phyloP scores from a whole-genome alignment of 2,797 vertebrate species.

The Melopsittacus undulatus region DNA sequence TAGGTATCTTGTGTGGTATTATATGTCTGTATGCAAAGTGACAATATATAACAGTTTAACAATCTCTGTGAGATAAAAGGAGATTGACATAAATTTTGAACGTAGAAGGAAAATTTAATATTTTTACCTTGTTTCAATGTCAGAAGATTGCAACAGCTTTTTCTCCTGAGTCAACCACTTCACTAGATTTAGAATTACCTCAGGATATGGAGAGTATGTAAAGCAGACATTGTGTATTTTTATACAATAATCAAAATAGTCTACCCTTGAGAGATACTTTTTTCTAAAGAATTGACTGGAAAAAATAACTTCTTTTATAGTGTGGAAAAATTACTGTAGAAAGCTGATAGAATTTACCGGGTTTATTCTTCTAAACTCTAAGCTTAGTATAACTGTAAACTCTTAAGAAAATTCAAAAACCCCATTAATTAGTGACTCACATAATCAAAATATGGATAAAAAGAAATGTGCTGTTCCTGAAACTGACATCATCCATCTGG shows the following conservation, averaged over 20 bases:
- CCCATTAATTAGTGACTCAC: not conserved
- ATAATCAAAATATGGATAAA: not conserved
- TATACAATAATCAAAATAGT: constrained; percentile 24
- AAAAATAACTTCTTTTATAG: not conserved
- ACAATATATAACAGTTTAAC: not conserved
- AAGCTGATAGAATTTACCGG: not conserved
- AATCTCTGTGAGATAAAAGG: not conserved
- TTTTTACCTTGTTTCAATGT: not conserved
- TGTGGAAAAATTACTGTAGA: not conserved
- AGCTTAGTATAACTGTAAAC: not conserved
- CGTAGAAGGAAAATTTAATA: not conserved
- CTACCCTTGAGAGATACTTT: not conserved
- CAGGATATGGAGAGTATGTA: not conserved
- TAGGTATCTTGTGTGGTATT: not conserved
- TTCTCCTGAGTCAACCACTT: not conserved
- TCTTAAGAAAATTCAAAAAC: not conserved
- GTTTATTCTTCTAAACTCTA: not conserved
- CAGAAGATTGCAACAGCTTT: not conserved
- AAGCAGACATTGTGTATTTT: not conserved
- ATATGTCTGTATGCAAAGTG: not conserved
- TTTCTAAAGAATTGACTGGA: not conserved
- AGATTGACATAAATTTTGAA: not conserved
- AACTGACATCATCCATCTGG: not conserved
- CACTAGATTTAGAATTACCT: not conserved
- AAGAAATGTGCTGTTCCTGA: not conserved